Evolutionary conservation across 2,888 invertebrate species (phyloP), one percentile per base, ranked within the genome.

Genomic region (Eudemis profundana): DNA sequence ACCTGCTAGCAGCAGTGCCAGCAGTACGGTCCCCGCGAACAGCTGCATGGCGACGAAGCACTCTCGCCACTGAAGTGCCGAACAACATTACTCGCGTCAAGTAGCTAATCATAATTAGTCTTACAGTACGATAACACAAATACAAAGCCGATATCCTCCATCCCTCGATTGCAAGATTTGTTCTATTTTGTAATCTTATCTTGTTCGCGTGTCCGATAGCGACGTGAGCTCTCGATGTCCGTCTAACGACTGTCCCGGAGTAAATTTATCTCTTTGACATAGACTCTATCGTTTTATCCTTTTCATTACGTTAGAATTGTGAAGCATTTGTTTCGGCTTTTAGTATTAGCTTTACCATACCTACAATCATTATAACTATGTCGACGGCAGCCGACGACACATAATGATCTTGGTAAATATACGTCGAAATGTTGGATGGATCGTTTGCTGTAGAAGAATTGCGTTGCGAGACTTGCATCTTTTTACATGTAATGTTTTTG

Each of bases 121-220:
- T 59, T 21, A 56, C 44, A 29, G n/a, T n/a, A n/a, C n/a, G n/a
- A n/a, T n/a, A n/a, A n/a, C n/a, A n/a, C n/a, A n/a, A 0, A 10
- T 33, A 33, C 1, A 10, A 5, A 21, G 3, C 15, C 60, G 65
- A 65, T 65, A 53, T 65, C 46, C 40, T 60, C 29, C 40, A 59
- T 38, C 21, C 46, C 36, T 57, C 23, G 51, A 54, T 62, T 44
- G 14, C 46, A 29, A 65, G 59, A 65, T 60, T 40, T 65, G 47
- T 51, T 60, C 51, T 65, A 65, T 65, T 47, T 60, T 21, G 23
- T 65, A 60, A 60, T 65, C 60, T 60, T 60, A 65, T 65, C 60
- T 50, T 38, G 40, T 21, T n/a, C 23, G 42, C 44, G 54, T 17
- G 57, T 17, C 33, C 64, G 57, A 64, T 64, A 50, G 56, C 21